Evolutionary conservation across 2,888 invertebrate genomes (phyloP), one percentile per base, ranked within the genome.

Genomic region (Netelia melanura): DNA sequence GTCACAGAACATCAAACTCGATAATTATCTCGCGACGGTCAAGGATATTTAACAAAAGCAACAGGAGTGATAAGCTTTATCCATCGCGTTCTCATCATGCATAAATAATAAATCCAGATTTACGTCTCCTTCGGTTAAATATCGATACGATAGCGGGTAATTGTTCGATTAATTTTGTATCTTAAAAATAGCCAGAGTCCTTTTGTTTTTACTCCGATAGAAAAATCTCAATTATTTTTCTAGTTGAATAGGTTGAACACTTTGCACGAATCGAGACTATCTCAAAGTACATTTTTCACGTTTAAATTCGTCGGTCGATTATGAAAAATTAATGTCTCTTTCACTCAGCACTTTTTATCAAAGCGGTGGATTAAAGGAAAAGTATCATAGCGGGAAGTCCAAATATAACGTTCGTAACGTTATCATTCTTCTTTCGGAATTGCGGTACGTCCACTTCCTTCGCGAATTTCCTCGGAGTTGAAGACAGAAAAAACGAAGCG

Each of bases 401-500:
- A 48, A 48, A 56, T 56, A 56, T 56, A 56, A 25, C 23, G 23
- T 61, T 9, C 23, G 11, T 9, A 61, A 25, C 25, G 17, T 25
- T 61, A 61, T 61, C 61, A 25, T 61, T 25, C 23, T 61, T 23
- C 10, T 9, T 61, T 61, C 1, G 56, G 77, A 87, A 84, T 85
- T 81, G 82, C 75, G 77, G 84, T 85, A 75, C 83, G 72, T 84
- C 76, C 86, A 87, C 83, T 78, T 88, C 83, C 75, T 84, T 86
- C 84, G 81, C 86, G 11, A 56, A 3, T 56, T 61, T 61, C 23
- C 25, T 61, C 1, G 21, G 2, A 6, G 14, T 17, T 3, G n/a
- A 17, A 17, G 21, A 61, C 25, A 61, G 3, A 61, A 2, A 25
- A 25, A 11, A 11, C 11, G 17, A 30, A 3, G 30, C 3, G 30